Evolutionary conservation across 2,113 vertebrate species (phyloP), one percentile per base, ranked within the genome.

Genomic region (Axis porcinus): DNA sequence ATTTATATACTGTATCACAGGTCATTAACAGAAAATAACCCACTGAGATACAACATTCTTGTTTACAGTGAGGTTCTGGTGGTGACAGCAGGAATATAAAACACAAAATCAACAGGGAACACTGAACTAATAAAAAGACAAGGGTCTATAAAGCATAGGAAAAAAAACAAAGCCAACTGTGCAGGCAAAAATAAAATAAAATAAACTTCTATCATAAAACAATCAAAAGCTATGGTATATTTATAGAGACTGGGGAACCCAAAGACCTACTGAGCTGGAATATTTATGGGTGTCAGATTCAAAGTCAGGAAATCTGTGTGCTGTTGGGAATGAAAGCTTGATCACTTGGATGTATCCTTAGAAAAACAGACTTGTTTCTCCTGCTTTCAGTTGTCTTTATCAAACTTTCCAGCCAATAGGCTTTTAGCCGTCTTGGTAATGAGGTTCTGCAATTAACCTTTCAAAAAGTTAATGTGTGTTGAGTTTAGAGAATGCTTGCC

Each of bases 21-120:
- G 98, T 99, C 98, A 99, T 99, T 99, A 99, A 99, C 98, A 98
- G 98, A 99, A 99, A 98, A 98, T 99, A 99, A 99, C 98, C 98
- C 97, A 99, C 99, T 98, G 99, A 98, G 98, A 98, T 98, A 98
- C 98, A 99, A 95, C 98, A 98, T 98, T 99, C 98, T 99, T 99
- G 98, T 99, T 99, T 99, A 99, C 99, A 99, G 98, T 98, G 98
- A 99, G 98, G 98, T 98, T 97, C 98, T 98, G 98, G 98, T 99
- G 98, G 98, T 98, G 99, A 99, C 98, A 99, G 98, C 98, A 99
- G 98, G 98, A 98, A 98, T 98, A 99, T 99, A 99, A 99, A 99
- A 98, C 96, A 99, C 98, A 99, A 99, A 99, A 99, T 98, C 99
- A 99, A 98, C 98, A 98, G 99, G 98, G 98, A 99, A 98, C 98